phyloP scores from a whole-genome alignment of 2,797 vertebrate genomes.

The Anabacerthia variegaticeps region DNA sequence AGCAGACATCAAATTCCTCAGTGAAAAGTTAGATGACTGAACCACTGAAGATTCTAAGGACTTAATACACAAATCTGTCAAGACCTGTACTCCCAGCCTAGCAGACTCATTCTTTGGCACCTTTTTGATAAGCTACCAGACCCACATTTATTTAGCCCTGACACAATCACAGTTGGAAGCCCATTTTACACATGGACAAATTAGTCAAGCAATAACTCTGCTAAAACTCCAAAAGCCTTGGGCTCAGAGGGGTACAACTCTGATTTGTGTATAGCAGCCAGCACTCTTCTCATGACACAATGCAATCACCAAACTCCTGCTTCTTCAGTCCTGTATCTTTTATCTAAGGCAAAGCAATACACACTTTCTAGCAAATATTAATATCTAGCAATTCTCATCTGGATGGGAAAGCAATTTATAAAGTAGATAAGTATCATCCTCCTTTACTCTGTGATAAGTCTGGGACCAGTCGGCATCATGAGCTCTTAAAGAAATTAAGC shows the following conservation, averaged over 20 bases:
- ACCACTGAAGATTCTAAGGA: neutral
- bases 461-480: neutral
- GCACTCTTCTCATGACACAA: neutral
- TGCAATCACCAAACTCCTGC: neutral
- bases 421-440: neutral
- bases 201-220: slow-evolving; percentile 46
- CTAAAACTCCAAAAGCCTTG: neutral
- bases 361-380: neutral
- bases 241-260: neutral
- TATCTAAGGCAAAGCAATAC: neutral
- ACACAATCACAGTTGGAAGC: slow-evolving; percentile 11
- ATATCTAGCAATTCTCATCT: slow-evolving; percentile 9
- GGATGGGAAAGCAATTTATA: neutral
- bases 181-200: slow-evolving; percentile 26
- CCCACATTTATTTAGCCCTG: slow-evolving; percentile 45
- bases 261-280: neutral
- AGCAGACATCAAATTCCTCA: neutral
- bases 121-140: slow-evolving; percentile 27
- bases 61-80: slow-evolving; percentile 16
- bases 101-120: slow-evolving; percentile 2
- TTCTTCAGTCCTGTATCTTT: neutral
- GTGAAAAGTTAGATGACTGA: neutral
- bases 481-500: slow-evolving; percentile 7
- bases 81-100: neutral
- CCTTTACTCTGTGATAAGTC: neutral